Evolutionary conservation across 2,797 vertebrate species (phyloP).

Genomic region (Zenarchopterus dispar): DNA sequence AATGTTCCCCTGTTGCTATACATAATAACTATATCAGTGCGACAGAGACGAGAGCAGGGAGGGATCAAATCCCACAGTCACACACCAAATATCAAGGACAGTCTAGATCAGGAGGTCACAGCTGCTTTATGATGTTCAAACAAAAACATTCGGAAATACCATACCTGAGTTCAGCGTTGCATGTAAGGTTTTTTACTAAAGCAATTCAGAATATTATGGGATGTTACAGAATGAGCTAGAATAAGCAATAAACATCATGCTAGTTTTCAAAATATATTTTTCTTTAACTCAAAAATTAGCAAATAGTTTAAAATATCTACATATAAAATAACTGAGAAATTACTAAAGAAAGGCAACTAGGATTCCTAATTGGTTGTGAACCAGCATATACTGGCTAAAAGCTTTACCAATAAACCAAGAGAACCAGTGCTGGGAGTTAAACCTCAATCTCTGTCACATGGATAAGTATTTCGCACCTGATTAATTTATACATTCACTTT

Average conservation of each 20-base stretch:
- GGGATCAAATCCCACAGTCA: constrained; percentile 58
- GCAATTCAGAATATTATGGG: constrained; percentile 2
- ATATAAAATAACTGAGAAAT: no score
- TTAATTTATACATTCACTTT: no score
- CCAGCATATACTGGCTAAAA: neutral
- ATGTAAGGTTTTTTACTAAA: neutral
- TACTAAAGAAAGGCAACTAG: neutral
- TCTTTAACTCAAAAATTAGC: neutral
- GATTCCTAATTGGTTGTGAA: neutral
- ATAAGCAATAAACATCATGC: neutral
- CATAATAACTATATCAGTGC: constrained; percentile 73
- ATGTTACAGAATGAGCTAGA: neutral
- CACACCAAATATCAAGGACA: constrained; percentile 47
- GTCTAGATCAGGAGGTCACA: constrained; percentile 24
- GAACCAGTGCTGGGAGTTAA: neutral
- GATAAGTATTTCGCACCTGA: neutral
- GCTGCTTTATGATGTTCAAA: constrained; percentile 27
- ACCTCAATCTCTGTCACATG: constrained; percentile 2
- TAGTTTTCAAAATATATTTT: neutral
- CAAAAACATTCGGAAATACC: constrained; percentile 10
- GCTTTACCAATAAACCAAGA: neutral
- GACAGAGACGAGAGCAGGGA: constrained; percentile 46
- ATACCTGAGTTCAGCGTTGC: constrained; percentile 4
- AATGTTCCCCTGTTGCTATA: constrained; percentile 69
- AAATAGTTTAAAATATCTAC: no score